Evolutionary conservation across 2,888 invertebrate genomes (phyloP).

Genomic region (Drosophila quinaria): DNA sequence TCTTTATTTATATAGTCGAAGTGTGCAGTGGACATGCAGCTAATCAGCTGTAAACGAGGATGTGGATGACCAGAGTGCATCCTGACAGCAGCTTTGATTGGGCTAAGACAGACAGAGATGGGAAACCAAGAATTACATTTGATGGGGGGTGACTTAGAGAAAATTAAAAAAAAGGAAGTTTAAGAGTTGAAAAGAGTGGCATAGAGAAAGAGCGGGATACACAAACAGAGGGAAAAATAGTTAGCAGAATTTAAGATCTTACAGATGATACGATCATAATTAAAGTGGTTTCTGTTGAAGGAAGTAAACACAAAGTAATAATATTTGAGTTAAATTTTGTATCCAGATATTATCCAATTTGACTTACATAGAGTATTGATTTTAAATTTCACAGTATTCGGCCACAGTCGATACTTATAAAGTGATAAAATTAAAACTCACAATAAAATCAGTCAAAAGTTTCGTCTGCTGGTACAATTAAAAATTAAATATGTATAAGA

Average conservation of each 20-base stretch:
- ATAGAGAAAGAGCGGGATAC: not conserved
- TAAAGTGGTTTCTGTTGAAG: too few species aligned
- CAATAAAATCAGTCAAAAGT: too few species aligned
- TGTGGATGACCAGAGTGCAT: not conserved
- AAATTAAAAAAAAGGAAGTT: not conserved
- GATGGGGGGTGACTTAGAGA: not conserved
- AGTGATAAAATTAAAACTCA: too few species aligned
- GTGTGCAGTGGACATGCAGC: constrained; percentile 8
- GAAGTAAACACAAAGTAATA: too few species aligned
- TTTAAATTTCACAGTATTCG: too few species aligned
- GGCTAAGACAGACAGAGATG: not conserved
- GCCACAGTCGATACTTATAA: too few species aligned
- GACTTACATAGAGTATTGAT: too few species aligned
- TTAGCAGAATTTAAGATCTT: too few species aligned
- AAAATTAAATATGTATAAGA: not conserved
- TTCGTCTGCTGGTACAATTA: too few species aligned
- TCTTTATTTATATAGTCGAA: constrained; percentile 6
- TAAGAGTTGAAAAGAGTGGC: not conserved
- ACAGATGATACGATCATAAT: too few species aligned
- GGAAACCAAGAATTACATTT: not conserved
- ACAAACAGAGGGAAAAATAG: not conserved
- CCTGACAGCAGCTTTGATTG: not conserved
- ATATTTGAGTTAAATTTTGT: too few species aligned
- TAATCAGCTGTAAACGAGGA: constrained; percentile 1
- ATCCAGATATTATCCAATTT: too few species aligned